Evolutionary conservation across 2,888 invertebrate species (phyloP).

Genomic region (Drosophila nigritarsus): DNA sequence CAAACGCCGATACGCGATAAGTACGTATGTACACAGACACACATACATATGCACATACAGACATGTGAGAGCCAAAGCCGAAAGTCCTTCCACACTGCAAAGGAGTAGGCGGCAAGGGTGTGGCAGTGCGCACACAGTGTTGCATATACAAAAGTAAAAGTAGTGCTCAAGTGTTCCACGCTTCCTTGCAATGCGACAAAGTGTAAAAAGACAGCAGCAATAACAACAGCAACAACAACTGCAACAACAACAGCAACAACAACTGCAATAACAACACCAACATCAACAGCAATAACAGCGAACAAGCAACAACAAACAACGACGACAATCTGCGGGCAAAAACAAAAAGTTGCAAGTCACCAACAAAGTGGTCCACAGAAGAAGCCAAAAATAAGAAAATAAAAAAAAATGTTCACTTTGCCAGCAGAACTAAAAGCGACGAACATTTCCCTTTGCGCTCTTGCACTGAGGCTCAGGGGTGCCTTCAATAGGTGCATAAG

Average conservation of each 20-base stretch:
- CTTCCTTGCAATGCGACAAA: slow-evolving; percentile 77
- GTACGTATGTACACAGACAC: background rate
- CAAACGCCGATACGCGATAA: slow-evolving; percentile 43
- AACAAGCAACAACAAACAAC: slow-evolving; percentile 17
- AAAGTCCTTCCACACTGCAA: slow-evolving; percentile 31
- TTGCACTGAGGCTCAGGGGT: slow-evolving; percentile 24
- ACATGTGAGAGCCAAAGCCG: slow-evolving; percentile 14
- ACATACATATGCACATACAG: background rate
- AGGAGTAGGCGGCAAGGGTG: slow-evolving; percentile 18
- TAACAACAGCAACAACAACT: slow-evolving; percentile 20
- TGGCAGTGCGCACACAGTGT: slow-evolving; percentile 48
- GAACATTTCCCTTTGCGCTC: slow-evolving; percentile 22
- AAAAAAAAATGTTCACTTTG: slow-evolving; percentile 22
- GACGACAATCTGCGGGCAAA: slow-evolving; percentile 35
- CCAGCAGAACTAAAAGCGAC: slow-evolving; percentile 8
- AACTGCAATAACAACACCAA: slow-evolving; percentile 30
- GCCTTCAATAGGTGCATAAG: slow-evolving; percentile 29
- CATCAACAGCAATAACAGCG: slow-evolving; percentile 19
- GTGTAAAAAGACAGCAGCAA: slow-evolving; percentile 64
- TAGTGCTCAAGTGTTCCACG: slow-evolving; percentile 73
- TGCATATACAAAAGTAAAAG: slow-evolving; percentile 79
- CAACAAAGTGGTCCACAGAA: slow-evolving; percentile 71
- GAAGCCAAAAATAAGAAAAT: slow-evolving; percentile 44
- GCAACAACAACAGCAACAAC: slow-evolving; percentile 40
- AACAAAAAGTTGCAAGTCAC: slow-evolving; percentile 71